A percentile compares a stretch with the other conserved stretches of the same genome.
Evolutionary conservation across 1,140 invertebrate genomes (phyloP).

Genomic region (Meloidogyne floridensis): DNA sequence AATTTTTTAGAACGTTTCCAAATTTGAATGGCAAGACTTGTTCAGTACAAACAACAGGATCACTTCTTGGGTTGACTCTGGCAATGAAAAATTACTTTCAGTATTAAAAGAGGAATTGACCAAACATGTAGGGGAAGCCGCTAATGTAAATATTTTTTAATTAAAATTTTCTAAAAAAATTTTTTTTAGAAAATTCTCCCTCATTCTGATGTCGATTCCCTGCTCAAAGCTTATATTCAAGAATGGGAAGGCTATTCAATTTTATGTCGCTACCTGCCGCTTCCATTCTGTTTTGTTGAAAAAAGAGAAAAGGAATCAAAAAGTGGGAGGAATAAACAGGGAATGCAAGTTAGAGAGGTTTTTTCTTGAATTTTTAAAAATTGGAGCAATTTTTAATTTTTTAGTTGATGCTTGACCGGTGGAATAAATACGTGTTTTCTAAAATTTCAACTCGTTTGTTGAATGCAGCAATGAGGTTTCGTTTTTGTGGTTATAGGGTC

Average conservation of each 20-base stretch:
- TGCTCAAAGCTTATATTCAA: constrained; percentile 44
- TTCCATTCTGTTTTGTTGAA: constrained; percentile 52
- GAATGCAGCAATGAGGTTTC: constrained; percentile 45
- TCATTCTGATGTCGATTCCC: constrained; percentile 34
- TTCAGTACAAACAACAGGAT: constrained; percentile 54
- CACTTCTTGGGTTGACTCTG: constrained; percentile 46
- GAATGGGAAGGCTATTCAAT: constrained; percentile 48
- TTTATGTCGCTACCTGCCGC: constrained; percentile 41
- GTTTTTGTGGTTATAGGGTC: no score
- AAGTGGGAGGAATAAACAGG: constrained; percentile 2
- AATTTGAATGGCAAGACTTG: constrained; percentile 54
- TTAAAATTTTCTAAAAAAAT: neutral
- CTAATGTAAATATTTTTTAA: constrained; percentile 21
- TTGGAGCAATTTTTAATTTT: constrained; percentile 12
- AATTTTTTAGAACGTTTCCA: constrained; percentile 50
- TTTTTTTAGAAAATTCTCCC: constrained; percentile 50
- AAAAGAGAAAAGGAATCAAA: constrained; percentile 16
- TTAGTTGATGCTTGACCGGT: constrained; percentile 43
- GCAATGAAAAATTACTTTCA: constrained; percentile 23
- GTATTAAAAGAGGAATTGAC: constrained; percentile 44
- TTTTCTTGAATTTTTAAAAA: neutral
- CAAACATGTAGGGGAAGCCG: constrained; percentile 44
- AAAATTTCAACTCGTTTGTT: constrained; percentile 45
- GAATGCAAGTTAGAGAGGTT: neutral
- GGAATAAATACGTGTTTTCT: constrained; percentile 46